Percentiles rank a stretch among this genome's conserved stretches.
Conservation (phyloP, 35 echinoderm and acorn worm species). For the Apostichopus parvimensis region DNA sequence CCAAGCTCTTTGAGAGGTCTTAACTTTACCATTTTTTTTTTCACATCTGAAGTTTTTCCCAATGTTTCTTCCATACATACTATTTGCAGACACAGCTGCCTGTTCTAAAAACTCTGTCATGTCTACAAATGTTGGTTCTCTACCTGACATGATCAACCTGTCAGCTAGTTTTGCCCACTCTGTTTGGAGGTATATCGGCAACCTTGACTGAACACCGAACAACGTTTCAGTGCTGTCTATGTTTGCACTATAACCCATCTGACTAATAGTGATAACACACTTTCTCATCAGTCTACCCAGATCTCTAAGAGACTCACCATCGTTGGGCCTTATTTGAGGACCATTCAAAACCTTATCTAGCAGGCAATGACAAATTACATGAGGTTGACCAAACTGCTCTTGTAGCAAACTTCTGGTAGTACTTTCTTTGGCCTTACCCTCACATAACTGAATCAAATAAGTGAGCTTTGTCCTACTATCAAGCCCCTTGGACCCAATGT, state of each 20-base stretch:
- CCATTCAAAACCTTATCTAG: background rate
- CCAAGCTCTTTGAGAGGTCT: too few species aligned
- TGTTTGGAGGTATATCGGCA: background rate
- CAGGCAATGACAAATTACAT: background rate
- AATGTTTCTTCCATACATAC: constrained; percentile 52
- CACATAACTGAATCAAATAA: constrained; percentile 55
- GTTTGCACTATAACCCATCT: constrained; percentile 20
- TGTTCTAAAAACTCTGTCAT: constrained; percentile 57
- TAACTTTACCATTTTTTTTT: background rate
- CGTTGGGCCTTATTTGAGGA: background rate
- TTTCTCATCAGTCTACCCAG: background rate
- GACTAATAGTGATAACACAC: background rate
- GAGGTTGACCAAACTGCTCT: constrained; percentile 52
- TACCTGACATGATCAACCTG: background rate
- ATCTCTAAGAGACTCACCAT: background rate
- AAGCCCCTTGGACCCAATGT: constrained; percentile 17
- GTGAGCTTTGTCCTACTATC: constrained; percentile 39
- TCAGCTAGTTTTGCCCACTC: background rate
- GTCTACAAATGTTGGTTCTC: background rate
- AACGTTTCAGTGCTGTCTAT: constrained; percentile 1
- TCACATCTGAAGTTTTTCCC: background rate
- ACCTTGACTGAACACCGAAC: background rate
- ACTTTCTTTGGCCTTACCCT: constrained; percentile 44
- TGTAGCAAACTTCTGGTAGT: constrained; percentile 18
- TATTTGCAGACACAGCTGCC: constrained; percentile 20